Conservation (phyloP, 2,113 vertebrate species). For the Heterotilapia buettikoferi region DNA sequence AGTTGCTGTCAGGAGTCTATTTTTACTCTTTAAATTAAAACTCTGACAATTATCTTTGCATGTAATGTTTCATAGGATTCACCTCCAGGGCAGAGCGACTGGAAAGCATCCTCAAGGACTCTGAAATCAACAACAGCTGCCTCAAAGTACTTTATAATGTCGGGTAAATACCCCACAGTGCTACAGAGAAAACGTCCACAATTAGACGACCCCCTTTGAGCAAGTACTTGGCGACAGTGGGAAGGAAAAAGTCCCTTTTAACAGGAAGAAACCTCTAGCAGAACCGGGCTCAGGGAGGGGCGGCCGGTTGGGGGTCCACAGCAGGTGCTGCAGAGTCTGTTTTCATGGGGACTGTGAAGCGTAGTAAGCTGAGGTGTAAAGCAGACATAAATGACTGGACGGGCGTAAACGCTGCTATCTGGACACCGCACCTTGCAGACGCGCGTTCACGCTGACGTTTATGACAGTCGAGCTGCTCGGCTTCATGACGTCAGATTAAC, state of each 20-base stretch:
- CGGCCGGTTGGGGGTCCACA: not conserved
- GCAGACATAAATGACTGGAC: accelerated
- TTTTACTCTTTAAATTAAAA: not conserved
- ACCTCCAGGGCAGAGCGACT: not conserved
- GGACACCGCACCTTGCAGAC: not conserved
- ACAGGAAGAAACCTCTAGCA: not conserved
- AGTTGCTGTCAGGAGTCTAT: not conserved
- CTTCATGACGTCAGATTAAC: not conserved
- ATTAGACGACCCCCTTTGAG: not conserved
- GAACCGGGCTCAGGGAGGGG: not conserved
- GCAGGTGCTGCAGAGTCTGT: not conserved
- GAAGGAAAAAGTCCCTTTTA: not conserved
- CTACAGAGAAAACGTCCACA: not conserved
- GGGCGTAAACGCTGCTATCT: not conserved
- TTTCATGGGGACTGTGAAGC: not conserved
- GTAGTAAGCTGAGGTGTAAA: not conserved
- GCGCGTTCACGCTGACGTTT: not conserved
- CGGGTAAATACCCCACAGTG: not conserved
- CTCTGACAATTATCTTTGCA: accelerated
- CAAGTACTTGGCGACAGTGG: not conserved
- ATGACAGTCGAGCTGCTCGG: not conserved
- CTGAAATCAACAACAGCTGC: not conserved
- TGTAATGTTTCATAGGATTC: not conserved
- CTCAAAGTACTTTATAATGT: not conserved
- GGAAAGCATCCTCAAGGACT: not conserved